A percentile compares a stretch with the other conserved stretches of the same genome.
These are phyloP conservation scores for Silurus asotus DNA, from an alignment of 2,113 vertebrate species.

Conservation along the genomic window DNA sequence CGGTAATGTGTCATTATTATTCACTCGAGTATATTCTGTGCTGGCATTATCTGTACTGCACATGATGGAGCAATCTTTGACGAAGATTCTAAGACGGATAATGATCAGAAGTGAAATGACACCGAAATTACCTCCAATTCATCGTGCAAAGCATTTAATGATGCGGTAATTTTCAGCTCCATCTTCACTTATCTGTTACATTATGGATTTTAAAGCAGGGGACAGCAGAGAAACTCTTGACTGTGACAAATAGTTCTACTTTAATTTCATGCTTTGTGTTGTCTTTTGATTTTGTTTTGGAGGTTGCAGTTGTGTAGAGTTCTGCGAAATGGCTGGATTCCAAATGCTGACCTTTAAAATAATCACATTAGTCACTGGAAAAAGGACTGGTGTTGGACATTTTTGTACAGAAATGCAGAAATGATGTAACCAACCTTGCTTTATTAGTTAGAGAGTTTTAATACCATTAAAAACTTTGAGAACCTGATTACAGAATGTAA, in stretches of 20 bases:
- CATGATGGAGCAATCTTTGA: not conserved
- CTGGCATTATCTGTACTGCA: not conserved
- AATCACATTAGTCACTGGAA: not conserved
- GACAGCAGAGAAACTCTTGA: not conserved
- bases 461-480: not conserved
- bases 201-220: not conserved
- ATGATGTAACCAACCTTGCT: not conserved
- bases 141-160: not conserved
- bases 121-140: not conserved
- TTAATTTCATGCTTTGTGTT: not conserved
- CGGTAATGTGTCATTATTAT: not conserved
- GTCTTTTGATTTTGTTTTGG: not conserved
- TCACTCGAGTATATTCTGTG: not conserved
- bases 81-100: not conserved
- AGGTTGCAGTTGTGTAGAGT: not conserved
- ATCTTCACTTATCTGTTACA: not conserved
- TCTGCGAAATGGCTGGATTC: not conserved
- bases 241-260: not conserved
- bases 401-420: not conserved
- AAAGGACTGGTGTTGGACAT: not conserved
- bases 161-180: not conserved
- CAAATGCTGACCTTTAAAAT: not conserved
- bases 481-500: not conserved
- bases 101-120: not conserved
- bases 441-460: not conserved